Evolutionary conservation across 2,113 vertebrate genomes (phyloP).

Genomic region (Leiothrix lutea): DNA sequence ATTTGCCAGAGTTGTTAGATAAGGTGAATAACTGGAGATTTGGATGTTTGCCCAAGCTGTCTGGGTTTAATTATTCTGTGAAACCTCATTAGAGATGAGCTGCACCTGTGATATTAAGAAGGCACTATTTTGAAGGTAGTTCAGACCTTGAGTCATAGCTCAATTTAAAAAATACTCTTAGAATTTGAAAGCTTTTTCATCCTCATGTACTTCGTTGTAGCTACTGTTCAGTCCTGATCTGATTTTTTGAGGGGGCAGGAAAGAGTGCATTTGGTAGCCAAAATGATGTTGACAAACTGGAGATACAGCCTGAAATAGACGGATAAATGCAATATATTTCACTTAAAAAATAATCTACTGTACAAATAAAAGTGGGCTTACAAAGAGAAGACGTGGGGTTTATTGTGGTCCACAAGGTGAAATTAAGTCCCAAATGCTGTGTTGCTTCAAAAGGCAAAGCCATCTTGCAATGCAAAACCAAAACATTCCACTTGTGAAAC

Average conservation of each 20-base stretch:
- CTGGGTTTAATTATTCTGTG: conserved; percentile 13
- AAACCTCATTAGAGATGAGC: conserved; percentile 27
- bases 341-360: not conserved
- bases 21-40: conserved; percentile 15
- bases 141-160: not conserved
- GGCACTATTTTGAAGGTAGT: not conserved
- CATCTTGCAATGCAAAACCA: not conserved
- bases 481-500: not conserved
- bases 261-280: not conserved
- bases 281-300: not conserved
- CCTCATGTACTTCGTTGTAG: not conserved
- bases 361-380: not conserved
- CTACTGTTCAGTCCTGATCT: not conserved
- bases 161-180: not conserved
- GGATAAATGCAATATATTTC: not conserved
- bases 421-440: not conserved
- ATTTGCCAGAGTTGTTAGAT: conserved; percentile 19
- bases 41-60: conserved; percentile 27
- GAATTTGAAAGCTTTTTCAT: not conserved
- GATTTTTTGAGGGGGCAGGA: not conserved
- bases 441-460: not conserved
- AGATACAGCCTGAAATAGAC: not conserved
- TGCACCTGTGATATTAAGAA: not conserved
- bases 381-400: not conserved
- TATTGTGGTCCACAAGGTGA: not conserved